Percentiles rank a stretch among this genome's conserved stretches.
These are phyloP conservation scores for Dendrolimus houi DNA, from an alignment of 2,888 invertebrate genomes.

Conservation along the genomic window DNA sequence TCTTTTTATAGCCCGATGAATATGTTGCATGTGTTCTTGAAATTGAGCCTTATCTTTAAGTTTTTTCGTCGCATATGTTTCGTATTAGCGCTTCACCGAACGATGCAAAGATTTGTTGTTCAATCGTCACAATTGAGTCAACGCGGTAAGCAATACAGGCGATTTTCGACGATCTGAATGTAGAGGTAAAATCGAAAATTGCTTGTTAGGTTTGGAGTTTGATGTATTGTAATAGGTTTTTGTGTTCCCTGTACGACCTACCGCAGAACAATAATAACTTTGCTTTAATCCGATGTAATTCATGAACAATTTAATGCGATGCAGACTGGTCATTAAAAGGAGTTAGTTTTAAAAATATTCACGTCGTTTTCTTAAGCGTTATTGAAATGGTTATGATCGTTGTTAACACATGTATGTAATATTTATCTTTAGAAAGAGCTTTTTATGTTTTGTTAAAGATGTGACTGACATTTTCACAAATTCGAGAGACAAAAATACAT, in stretches of 20 bases:
- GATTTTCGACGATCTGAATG: conserved; percentile 20
- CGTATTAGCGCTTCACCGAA: conserved; percentile 72
- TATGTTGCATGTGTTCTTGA: conserved; percentile 59
- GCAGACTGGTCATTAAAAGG: conserved; percentile 42
- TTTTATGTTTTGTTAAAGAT: too few relatives aligned
- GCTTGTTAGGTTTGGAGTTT: conserved; percentile 16
- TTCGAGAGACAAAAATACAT: too few relatives aligned
- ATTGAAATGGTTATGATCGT: conserved; percentile 1
- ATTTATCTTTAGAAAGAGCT: neutral
- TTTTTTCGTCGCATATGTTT: conserved; percentile 68
- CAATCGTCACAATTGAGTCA: conserved; percentile 15
- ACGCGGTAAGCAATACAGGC: conserved; percentile 1
- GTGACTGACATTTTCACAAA: too few relatives aligned
- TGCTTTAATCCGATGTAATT: conserved; percentile 59
- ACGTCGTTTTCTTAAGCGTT: conserved; percentile 16
- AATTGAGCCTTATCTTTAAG: conserved; percentile 69
- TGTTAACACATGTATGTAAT: conserved; percentile 1
- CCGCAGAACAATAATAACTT: conserved; percentile 62
- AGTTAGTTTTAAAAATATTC: conserved; percentile 32
- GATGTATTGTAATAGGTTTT: conserved; percentile 14
- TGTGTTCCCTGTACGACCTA: conserved; percentile 47
- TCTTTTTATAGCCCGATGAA: conserved; percentile 63
- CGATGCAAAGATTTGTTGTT: conserved; percentile 43
- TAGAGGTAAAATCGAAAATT: conserved; percentile 18
- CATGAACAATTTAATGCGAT: conserved; percentile 53